Conservation (phyloP, 1,140 invertebrate genomes). For the Drosophila pseudoobscura region DNA sequence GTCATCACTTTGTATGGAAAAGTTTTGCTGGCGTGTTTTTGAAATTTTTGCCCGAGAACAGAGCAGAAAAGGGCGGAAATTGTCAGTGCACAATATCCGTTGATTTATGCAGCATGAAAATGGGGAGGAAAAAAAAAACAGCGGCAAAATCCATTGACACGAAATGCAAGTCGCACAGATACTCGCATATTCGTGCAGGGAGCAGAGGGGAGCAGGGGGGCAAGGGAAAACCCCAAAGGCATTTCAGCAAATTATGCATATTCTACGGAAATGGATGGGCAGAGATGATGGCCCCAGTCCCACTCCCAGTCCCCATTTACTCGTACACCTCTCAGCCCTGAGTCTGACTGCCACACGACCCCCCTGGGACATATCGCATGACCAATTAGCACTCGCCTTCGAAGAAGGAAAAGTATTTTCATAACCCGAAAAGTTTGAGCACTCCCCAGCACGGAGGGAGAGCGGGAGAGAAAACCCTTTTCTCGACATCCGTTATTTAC, state of each 20-base stretch:
- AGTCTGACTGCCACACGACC: not conserved
- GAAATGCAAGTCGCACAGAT: slow-evolving; percentile 45
- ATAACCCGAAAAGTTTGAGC: slow-evolving; percentile 4
- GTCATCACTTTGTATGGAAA: slow-evolving; percentile 41
- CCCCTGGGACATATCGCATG: slow-evolving; percentile 55
- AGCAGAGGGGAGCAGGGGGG: too few species aligned
- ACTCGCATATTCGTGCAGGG: not conserved
- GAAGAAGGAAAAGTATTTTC: slow-evolving; percentile 31
- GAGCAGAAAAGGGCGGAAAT: slow-evolving; percentile 60
- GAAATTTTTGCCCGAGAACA: slow-evolving; percentile 34
- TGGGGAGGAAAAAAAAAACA: not conserved
- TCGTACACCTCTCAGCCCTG: not conserved
- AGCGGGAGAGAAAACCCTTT: slow-evolving; percentile 18
- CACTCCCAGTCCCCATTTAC: too few species aligned
- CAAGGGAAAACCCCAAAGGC: slow-evolving; percentile 9
- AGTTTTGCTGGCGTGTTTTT: slow-evolving; percentile 14
- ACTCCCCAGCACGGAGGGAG: not conserved
- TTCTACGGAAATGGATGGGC: slow-evolving; percentile 28
- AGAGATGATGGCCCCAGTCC: too few species aligned
- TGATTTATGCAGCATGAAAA: slow-evolving; percentile 79
- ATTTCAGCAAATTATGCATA: slow-evolving; percentile 41
- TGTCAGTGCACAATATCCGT: slow-evolving; percentile 79
- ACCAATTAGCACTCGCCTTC: slow-evolving; percentile 58
- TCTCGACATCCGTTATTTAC: slow-evolving; percentile 60
- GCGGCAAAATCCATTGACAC: slow-evolving; percentile 64